Percentiles rank a stretch among this genome's conserved stretches.
phyloP scores from a whole-genome alignment of 2,888 invertebrate genomes.

The Hecatera dysodea region DNA sequence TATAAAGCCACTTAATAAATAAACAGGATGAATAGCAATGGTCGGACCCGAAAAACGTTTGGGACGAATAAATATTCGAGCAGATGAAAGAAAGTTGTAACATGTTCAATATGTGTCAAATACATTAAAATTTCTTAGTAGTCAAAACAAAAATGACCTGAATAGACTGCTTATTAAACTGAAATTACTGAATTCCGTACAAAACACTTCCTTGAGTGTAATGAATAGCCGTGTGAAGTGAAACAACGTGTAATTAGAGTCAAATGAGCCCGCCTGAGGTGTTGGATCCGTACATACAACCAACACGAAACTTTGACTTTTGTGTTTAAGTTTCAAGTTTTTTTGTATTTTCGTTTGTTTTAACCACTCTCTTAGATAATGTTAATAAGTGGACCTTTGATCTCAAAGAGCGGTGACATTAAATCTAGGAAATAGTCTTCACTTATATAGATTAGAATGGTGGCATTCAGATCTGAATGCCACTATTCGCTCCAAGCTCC shows the following conservation, averaged over 20 bases:
- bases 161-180: slow-evolving; percentile 46
- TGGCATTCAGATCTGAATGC: background rate
- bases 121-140: slow-evolving; percentile 56
- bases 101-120: slow-evolving; percentile 40
- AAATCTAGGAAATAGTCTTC: slow-evolving; percentile 8
- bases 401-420: background rate
- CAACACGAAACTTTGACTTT: slow-evolving; percentile 40
- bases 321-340: slow-evolving; percentile 22
- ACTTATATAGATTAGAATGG: background rate
- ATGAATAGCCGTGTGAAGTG: slow-evolving; percentile 49
- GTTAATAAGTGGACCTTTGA: background rate
- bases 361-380: slow-evolving; percentile 11
- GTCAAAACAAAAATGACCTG: slow-evolving; percentile 53
- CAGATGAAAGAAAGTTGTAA: slow-evolving; percentile 32
- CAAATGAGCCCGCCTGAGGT: slow-evolving; percentile 17
- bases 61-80: slow-evolving; percentile 59
- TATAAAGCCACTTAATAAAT: slow-evolving; percentile 19
- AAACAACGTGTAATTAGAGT: slow-evolving; percentile 55
- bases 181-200: slow-evolving; percentile 29
- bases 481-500: background rate
- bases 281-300: slow-evolving; percentile 44
- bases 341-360: slow-evolving; percentile 23
- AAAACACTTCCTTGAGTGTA: slow-evolving; percentile 50
- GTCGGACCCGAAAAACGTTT: slow-evolving; percentile 48
- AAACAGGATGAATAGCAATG: slow-evolving; percentile 20